These are phyloP conservation scores for Aleiodes sp. DNA, from an alignment of 1,140 invertebrate species.

Conservation along the genomic window DNA sequence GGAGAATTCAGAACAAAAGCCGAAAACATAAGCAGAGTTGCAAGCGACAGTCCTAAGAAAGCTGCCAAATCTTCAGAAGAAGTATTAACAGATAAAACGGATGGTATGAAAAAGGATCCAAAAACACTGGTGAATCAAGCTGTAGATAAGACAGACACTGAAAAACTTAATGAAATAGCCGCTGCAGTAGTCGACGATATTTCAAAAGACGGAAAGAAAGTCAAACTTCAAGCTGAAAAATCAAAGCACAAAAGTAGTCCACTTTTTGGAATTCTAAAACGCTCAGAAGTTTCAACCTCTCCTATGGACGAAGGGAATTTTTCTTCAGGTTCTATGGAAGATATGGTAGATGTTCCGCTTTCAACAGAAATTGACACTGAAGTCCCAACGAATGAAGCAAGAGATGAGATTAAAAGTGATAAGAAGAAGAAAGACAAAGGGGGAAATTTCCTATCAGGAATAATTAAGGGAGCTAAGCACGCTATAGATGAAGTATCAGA, in stretches of 20 bases:
- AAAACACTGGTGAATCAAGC: no score
- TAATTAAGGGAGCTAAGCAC: background rate
- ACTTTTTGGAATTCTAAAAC: background rate
- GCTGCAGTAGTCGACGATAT: no score
- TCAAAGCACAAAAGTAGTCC: background rate
- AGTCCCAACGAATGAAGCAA: constrained; percentile 16
- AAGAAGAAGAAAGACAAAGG: constrained; percentile 24
- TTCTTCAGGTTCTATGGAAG: background rate
- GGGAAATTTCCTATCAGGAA: background rate
- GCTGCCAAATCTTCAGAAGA: no score
- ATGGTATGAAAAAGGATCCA: no score
- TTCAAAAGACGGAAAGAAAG: background rate
- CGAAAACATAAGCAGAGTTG: no score
- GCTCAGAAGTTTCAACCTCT: no score
- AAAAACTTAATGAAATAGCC: no score
- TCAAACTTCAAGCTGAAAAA: background rate
- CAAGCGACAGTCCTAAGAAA: no score
- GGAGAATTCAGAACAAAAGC: no score
- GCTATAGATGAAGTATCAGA: background rate
- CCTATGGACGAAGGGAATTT: background rate
- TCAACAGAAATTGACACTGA: background rate
- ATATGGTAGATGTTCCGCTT: background rate
- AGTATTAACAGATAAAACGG: no score
- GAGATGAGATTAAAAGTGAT: constrained; percentile 37
- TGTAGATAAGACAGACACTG: no score